These are phyloP conservation scores for Apoda limacodes DNA, from an alignment of 2,888 invertebrate genomes.

Conservation along the genomic window DNA sequence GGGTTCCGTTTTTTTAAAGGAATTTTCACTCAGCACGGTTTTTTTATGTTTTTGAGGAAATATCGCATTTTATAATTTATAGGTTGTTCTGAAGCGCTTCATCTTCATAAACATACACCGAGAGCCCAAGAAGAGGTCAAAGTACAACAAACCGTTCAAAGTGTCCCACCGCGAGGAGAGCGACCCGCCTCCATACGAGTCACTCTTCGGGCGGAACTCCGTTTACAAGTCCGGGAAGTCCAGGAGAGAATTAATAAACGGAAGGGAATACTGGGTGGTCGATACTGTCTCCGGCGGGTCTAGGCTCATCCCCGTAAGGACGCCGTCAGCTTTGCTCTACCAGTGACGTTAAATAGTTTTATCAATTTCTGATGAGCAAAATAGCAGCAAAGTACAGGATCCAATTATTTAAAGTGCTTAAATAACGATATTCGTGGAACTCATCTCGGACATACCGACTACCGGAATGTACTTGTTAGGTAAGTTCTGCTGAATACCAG, in stretches of 20 bases:
- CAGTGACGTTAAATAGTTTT: conserved; percentile 44
- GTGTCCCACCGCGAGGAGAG: conserved; percentile 42
- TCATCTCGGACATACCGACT: too few relatives aligned
- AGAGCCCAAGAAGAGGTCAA: conserved; percentile 15
- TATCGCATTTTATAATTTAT: conserved; percentile 19
- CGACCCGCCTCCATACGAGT: conserved; percentile 77
- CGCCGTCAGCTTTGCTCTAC: conserved; percentile 83
- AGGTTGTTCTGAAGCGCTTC: conserved; percentile 41
- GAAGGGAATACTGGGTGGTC: conserved; percentile 80
- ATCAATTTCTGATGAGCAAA: too few relatives aligned
- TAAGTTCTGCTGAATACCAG: too few relatives aligned
- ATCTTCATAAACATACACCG: conserved; percentile 20
- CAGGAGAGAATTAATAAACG: conserved; percentile 74
- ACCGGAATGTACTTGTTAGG: too few relatives aligned
- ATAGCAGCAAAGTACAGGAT: too few relatives aligned
- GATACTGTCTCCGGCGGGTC: conserved; percentile 71
- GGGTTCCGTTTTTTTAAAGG: too few relatives aligned
- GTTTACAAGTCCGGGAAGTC: conserved; percentile 36
- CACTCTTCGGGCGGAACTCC: conserved; percentile 59
- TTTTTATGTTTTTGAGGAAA: too few relatives aligned
- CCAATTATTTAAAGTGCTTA: too few relatives aligned
- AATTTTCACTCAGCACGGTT: too few relatives aligned
- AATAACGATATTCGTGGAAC: too few relatives aligned
- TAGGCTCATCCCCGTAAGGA: conserved; percentile 78
- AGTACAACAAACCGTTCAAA: conserved; percentile 19